A percentile compares a stretch with the other conserved stretches of the same genome.
Conservation (phyloP, 2,113 vertebrate species). For the Boleophthalmus pectinirostris region DNA sequence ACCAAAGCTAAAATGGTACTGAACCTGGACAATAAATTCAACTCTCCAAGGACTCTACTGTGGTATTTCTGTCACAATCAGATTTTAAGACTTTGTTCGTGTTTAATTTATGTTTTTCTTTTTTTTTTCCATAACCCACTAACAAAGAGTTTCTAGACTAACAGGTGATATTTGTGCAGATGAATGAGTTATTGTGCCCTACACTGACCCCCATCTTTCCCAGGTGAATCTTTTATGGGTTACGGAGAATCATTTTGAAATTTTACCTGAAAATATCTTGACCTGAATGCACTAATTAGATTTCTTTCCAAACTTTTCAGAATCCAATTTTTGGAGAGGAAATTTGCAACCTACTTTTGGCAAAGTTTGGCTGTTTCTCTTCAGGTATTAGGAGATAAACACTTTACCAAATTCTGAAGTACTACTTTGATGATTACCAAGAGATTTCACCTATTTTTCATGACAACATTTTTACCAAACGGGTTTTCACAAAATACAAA, state of each 20-base stretch:
- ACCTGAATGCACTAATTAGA: not conserved
- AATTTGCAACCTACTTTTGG: constrained; percentile 1
- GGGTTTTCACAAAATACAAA: not conserved
- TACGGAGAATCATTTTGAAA: not conserved
- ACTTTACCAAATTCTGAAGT: constrained; percentile 6
- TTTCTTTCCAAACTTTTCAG: constrained; percentile 3
- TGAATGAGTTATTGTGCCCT: not conserved
- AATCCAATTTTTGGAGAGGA: not conserved
- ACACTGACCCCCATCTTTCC: not conserved
- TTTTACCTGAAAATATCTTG: not conserved
- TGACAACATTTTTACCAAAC: not conserved
- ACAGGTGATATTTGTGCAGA: no score
- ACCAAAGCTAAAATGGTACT: no score
- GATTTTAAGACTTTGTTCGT: no score
- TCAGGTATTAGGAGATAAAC: not conserved
- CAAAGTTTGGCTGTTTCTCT: not conserved
- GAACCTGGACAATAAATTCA: no score
- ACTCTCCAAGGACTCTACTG: no score
- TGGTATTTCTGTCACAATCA: no score
- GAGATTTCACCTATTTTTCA: constrained; percentile 1
- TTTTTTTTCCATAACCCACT: no score
- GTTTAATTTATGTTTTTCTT: no score
- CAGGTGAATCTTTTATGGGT: not conserved
- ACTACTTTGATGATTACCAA: constrained; percentile 1
- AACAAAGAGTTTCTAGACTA: no score